A percentile compares a stretch with the other conserved stretches of the same genome.
These are phyloP conservation scores for Pocillopora meandrina DNA, from an alignment of 92 coral and sea anemone species.

Conservation along the genomic window DNA sequence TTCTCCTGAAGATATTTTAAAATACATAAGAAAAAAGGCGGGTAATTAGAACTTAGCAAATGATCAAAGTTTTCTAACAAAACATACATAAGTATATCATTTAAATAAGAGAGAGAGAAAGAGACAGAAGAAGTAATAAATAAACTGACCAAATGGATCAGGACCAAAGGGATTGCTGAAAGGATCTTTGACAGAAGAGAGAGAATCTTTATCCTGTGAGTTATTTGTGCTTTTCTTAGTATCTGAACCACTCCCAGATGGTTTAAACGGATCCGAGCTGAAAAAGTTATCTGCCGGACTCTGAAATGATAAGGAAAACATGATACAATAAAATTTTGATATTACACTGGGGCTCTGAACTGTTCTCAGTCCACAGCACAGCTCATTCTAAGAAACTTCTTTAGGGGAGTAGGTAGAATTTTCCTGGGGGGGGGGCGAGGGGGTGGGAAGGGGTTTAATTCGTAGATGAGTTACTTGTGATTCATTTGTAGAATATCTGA, in stretches of 20 bases:
- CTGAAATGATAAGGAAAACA: slow-evolving; percentile 43
- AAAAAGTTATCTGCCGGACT: slow-evolving; percentile 84
- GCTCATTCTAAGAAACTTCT: neutral
- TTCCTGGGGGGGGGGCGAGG: no score
- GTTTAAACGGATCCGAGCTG: slow-evolving; percentile 94
- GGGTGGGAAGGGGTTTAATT: no score
- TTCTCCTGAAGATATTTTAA: neutral
- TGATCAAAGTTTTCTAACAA: neutral
- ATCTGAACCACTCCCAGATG: slow-evolving; percentile 71
- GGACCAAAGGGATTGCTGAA: slow-evolving; percentile 73
- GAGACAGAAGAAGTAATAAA: neutral
- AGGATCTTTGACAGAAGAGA: slow-evolving; percentile 69
- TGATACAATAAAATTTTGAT: neutral
- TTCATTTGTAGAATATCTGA: neutral
- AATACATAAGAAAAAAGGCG: neutral
- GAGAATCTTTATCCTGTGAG: slow-evolving; percentile 48
- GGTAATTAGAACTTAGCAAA: neutral
- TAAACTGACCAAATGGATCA: slow-evolving; percentile 79
- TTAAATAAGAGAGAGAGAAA: neutral
- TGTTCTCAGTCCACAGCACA: neutral
- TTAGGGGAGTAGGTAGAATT: neutral
- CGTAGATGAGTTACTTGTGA: no score
- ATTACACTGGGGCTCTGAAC: neutral
- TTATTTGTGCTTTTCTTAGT: slow-evolving; percentile 66
- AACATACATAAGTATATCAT: neutral